Evolutionary conservation across 2,797 vertebrate genomes (phyloP), one percentile per base, ranked within the genome.

Genomic region (Spea hammondii): DNA sequence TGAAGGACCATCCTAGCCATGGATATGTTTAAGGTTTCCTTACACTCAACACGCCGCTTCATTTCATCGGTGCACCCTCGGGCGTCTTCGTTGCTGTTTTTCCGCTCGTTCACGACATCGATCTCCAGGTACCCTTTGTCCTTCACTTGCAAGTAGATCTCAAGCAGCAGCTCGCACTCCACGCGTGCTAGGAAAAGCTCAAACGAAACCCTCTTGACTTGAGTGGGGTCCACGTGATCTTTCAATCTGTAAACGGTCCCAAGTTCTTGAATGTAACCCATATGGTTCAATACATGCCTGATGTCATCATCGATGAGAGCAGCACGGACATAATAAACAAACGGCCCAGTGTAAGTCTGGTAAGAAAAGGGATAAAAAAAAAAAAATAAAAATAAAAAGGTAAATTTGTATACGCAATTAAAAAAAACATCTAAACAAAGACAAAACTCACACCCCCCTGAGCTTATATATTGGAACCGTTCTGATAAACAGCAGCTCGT

Each of bases 301-400:
- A 99, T 91, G 78, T 98, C 96, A 4, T 93, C 89, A 6, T 99
- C 97, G 5, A 92, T 90, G 32, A 99, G 87, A 5, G 95, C 92
- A 32, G 96, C 95, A 90, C 97, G 96, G 54, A 99, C 93, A 60
- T 95, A 94, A 91, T 99, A 99, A 81, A 99, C 97, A 70, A 98
- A 99, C 12, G 97, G 95, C 76, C 97, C 97, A 1, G 97, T 99
- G 90, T 99, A 99, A 76, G 97, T 98, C 97, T 99, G 74, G 68
- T 86, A 85, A 68, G 32, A 32, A 32, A 32, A 3, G 32, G 2
- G 32, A 32, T 32, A 85, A 46, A 65, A 48, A n/a, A 82, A 70
- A 79, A 17, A 17, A 17, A n/a, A n/a, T n/a, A n/a, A 17, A 17
- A 17, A 60, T 17, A 17, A 81, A 47, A 54, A 62, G 71, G 55